Percentiles rank a stretch among this genome's conserved stretches.
Evolutionary conservation across 2,113 vertebrate species (phyloP).

Genomic region (Bungarus multicinctus): DNA sequence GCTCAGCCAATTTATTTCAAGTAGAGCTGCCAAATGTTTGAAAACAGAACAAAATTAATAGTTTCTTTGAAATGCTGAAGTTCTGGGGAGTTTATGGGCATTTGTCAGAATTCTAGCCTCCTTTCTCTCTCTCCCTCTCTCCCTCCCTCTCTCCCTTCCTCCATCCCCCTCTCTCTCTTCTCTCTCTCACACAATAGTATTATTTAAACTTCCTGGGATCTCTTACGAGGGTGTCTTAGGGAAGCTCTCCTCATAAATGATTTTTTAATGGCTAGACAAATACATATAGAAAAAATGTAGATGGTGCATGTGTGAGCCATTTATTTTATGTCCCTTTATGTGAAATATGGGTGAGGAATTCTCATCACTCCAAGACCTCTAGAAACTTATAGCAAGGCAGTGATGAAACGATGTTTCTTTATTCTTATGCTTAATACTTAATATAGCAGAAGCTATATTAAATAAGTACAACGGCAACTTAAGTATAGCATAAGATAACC

Average conservation of each 20-base stretch:
- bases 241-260: background rate
- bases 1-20: background rate
- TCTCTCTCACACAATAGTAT: background rate
- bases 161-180: too few species aligned
- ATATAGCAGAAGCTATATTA: background rate
- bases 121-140: background rate
- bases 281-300: background rate
- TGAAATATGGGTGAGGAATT: background rate
- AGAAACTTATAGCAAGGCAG: background rate
- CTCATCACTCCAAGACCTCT: background rate
- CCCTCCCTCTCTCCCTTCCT: background rate
- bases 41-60: background rate
- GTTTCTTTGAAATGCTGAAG: background rate
- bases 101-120: background rate
- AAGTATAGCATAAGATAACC: too few species aligned
- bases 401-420: background rate
- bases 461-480: background rate
- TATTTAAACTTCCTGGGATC: background rate
- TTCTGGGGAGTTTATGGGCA: background rate
- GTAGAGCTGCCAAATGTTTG: background rate
- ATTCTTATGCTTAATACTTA: background rate
- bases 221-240: background rate
- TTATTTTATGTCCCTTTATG: background rate
- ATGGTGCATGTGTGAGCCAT: background rate
- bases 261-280: background rate